Percentiles rank a stretch among this genome's conserved stretches.
Evolutionary conservation across 1,140 invertebrate species (phyloP).

Genomic region (Macrobrachium nipponense): DNA sequence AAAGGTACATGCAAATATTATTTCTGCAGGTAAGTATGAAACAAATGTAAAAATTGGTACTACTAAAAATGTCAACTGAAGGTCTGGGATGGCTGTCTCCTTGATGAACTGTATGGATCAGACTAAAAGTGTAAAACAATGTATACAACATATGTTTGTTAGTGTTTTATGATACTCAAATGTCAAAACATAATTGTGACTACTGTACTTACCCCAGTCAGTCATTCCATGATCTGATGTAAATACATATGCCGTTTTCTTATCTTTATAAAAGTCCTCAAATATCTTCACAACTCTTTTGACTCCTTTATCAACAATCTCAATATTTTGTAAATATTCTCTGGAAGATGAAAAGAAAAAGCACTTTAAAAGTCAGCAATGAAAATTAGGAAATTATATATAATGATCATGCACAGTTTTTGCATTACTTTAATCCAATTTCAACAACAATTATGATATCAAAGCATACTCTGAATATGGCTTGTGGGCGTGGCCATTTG

Average conservation of each 20-base stretch:
- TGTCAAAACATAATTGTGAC: not conserved
- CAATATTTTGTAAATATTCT: conserved; percentile 86
- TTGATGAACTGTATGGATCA: too few relatives aligned
- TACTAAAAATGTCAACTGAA: too few relatives aligned
- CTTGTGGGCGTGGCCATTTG: conserved; percentile 92
- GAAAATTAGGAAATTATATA: too few relatives aligned
- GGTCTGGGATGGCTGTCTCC: too few relatives aligned
- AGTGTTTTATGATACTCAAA: too few relatives aligned
- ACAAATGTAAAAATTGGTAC: too few relatives aligned
- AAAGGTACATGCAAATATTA: too few relatives aligned
- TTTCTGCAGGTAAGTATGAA: too few relatives aligned
- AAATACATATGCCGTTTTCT: conserved; percentile 87
- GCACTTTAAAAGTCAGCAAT: conserved; percentile 8
- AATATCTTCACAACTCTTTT: conserved; percentile 76
- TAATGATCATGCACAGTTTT: too few relatives aligned
- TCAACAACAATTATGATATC: conserved; percentile 23
- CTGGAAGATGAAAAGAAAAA: conserved; percentile 71
- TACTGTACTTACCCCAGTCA: conserved; percentile 80
- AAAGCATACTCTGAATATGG: conserved; percentile 83
- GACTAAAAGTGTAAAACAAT: too few relatives aligned
- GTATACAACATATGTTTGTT: too few relatives aligned
- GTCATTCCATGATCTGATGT: conserved; percentile 99
- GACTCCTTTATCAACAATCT: conserved; percentile 83
- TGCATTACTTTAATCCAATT: too few relatives aligned
- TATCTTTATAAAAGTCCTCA: conserved; percentile 81